Percentiles rank a stretch among this genome's conserved stretches.
Conservation (phyloP, 2,888 invertebrate genomes). For the Automeris io region DNA sequence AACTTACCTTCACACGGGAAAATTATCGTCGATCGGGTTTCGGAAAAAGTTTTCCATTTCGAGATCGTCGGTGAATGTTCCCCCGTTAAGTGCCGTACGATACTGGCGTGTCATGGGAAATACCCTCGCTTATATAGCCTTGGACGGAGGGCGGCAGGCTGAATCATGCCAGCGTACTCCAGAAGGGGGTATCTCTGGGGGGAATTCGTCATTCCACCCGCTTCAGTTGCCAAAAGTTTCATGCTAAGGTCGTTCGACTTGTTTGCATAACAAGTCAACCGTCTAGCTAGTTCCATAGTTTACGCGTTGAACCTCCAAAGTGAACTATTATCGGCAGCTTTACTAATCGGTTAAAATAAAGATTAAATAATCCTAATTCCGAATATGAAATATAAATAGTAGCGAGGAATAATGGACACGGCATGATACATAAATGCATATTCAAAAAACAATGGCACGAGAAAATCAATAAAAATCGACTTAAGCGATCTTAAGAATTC, state of each 20-base stretch:
- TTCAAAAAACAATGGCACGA: no score
- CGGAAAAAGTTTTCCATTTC: constrained; percentile 62
- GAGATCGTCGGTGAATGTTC: constrained; percentile 18
- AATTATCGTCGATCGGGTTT: constrained; percentile 36
- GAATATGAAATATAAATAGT: no score
- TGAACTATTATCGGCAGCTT: no score
- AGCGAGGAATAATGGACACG: no score
- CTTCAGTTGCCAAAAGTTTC: constrained; percentile 7
- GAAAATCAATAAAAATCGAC: no score
- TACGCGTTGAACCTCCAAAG: no score
- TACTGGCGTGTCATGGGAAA: constrained; percentile 38
- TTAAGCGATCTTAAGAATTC: no score
- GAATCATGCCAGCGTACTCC: constrained; percentile 30
- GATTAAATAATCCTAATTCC: no score
- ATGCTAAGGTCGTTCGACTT: constrained; percentile 2
- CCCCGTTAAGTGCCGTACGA: constrained; percentile 16
- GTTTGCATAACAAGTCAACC: background rate
- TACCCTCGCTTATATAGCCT: constrained; percentile 50
- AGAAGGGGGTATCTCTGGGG: constrained; percentile 9
- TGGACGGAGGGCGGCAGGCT: constrained; percentile 16
- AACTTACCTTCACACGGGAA: constrained; percentile 51
- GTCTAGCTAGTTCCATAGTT: no score
- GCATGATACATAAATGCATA: no score
- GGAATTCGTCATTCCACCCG: background rate
- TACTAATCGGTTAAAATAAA: no score